Percentiles rank a stretch among this genome's conserved stretches.
Evolutionary conservation across 2,113 vertebrate genomes (phyloP).

Genomic region (Eidolon helvum): DNA sequence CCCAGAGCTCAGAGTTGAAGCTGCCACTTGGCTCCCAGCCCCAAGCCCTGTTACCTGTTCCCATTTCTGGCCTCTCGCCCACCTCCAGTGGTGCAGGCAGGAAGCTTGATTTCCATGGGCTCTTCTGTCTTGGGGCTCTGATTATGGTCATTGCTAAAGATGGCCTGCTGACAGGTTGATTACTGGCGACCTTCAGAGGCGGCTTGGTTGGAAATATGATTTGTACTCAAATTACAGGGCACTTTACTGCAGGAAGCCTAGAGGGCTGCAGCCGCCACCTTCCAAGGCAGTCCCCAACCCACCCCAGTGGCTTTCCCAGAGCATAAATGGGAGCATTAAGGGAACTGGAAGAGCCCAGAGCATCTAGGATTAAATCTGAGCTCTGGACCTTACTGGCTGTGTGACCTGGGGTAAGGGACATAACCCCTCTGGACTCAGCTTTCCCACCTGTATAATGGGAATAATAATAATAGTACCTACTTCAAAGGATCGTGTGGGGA

Average conservation of each 20-base stretch:
- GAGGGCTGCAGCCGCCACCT: background rate
- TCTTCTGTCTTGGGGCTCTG: background rate
- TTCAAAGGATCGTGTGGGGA: background rate
- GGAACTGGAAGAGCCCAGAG: background rate
- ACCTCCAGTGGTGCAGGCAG: accelerated
- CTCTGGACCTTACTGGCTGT: background rate
- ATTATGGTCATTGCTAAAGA: background rate
- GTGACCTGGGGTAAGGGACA: background rate
- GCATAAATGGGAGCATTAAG: background rate
- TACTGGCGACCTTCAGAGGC: conserved; percentile 73
- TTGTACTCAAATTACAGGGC: conserved; percentile 72
- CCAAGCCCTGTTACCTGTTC: background rate
- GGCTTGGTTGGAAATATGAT: conserved; percentile 65
- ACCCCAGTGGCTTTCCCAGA: background rate
- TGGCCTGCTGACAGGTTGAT: conserved; percentile 60
- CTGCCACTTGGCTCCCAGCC: background rate
- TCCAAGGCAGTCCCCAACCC: background rate
- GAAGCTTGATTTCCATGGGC: background rate
- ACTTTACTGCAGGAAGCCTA: background rate
- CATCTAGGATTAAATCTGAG: background rate
- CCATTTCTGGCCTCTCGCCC: background rate
- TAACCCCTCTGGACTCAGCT: background rate
- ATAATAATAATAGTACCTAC: too few relatives aligned
- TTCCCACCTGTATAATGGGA: background rate
- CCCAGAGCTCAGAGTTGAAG: background rate